Base-by-base conservation (phyloP, 2,888 invertebrate genomes). In the Phasia obesa region DNA sequence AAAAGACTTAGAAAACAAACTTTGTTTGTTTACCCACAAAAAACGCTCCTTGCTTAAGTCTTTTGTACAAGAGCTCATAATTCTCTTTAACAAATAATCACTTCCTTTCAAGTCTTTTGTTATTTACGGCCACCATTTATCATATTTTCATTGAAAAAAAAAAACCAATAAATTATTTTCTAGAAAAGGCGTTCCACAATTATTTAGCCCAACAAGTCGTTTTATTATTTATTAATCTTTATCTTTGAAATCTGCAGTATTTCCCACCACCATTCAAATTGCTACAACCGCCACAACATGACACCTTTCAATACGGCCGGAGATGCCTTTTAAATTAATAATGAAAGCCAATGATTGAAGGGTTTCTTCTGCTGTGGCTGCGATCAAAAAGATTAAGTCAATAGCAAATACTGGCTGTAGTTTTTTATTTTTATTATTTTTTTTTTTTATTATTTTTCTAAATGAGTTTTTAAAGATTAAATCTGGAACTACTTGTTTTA, bases 401-500 rank as follows among this genome's bases (percentile, higher is more conserved):
- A n/a, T n/a, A n/a, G n/a, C n/a, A n/a, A n/a, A n/a, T n/a, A n/a
- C n/a, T n/a, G 5, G 2, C 7, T 27, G 11, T 11, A 11, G 35
- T 35, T 35, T 11, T n/a, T n/a, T n/a, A 35, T 1, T 35, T 35
- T 9, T 35, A 11, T n/a, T 44, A 23, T 17, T n/a, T 17, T 38
- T 17, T 38, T 25, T 15, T 23, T 11, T 31, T 1, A 23, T 42
- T n/a, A 35, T 17, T 51, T 64, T 74, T 65, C 35, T 74, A 47
- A 74, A 57, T 35, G 25, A 57, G 65, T 75, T 57, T 35, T 35
- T 6, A 31, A 15, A 49, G 75, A 67, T 75, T 67, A 49, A 77
- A 77, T 77, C 76, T 70, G 51, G 69, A 62, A 77, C 69, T 77
- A 77, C 76, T 77, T 69, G 76, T 77, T 77, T 76, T 59, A 57